Conservation (phyloP, 2,113 vertebrate species). For the Dromiciops gliroides region DNA sequence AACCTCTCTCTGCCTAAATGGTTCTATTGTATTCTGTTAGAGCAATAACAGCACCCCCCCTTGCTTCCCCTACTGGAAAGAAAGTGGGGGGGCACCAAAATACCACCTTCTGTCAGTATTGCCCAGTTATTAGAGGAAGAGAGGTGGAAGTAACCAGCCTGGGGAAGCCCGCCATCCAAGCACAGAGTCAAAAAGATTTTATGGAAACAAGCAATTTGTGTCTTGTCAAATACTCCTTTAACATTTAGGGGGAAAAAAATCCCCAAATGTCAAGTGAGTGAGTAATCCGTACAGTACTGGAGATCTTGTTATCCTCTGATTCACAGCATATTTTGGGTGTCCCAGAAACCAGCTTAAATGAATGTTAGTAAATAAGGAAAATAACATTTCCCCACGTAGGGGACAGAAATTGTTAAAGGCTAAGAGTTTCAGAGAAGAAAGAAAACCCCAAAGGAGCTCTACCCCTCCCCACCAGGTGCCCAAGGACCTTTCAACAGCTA, state of each 20-base stretch:
- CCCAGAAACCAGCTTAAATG: slow-evolving; percentile 70
- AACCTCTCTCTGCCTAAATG: slow-evolving; percentile 47
- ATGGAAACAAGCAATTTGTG: slow-evolving; percentile 79
- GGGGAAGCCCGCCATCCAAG: slow-evolving; percentile 69
- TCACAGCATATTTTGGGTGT: slow-evolving; percentile 71
- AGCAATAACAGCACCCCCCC: slow-evolving; percentile 28
- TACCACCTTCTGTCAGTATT: slow-evolving; percentile 51
- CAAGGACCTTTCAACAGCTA: neutral
- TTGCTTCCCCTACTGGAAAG: slow-evolving; percentile 43
- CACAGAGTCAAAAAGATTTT: slow-evolving; percentile 73
- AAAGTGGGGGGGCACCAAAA: slow-evolving; percentile 66
- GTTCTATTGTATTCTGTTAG: neutral
- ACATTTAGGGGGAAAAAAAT: slow-evolving; percentile 73
- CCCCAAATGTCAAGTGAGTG: slow-evolving; percentile 76
- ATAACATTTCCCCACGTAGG: slow-evolving; percentile 21
- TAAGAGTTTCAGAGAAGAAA: slow-evolving; percentile 29
- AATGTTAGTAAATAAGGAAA: slow-evolving; percentile 62
- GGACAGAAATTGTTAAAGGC: slow-evolving; percentile 24
- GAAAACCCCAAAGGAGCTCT: neutral
- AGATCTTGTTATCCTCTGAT: slow-evolving; percentile 69
- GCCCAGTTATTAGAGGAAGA: slow-evolving; percentile 61
- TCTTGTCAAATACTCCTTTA: slow-evolving; percentile 80
- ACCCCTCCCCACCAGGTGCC: neutral
- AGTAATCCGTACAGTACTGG: slow-evolving; percentile 67
- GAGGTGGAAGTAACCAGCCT: slow-evolving; percentile 64